These are phyloP conservation scores for Eurosta solidaginis DNA, from an alignment of 1,140 invertebrate species.

Conservation along the genomic window DNA sequence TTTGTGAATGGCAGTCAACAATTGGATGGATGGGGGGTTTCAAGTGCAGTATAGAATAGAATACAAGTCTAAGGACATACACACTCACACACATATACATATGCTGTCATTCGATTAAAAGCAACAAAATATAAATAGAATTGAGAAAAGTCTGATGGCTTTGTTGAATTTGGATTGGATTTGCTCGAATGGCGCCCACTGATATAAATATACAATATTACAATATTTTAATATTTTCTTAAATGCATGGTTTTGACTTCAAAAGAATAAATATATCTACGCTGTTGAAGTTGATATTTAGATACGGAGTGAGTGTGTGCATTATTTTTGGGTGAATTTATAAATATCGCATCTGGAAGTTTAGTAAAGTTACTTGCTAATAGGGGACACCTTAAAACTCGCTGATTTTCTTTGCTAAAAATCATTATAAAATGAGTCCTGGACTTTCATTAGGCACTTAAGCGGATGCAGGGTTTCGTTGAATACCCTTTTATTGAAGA, in stretches of 20 bases:
- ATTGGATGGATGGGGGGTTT: neutral
- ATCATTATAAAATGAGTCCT: too few relatives aligned
- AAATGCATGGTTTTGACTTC: slow-evolving; percentile 11
- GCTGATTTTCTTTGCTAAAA: too few relatives aligned
- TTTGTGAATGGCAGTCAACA: neutral
- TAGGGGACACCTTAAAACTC: too few relatives aligned
- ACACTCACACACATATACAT: neutral
- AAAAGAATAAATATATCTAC: neutral
- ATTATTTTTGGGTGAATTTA: too few relatives aligned
- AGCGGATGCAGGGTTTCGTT: too few relatives aligned
- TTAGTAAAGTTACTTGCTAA: too few relatives aligned
- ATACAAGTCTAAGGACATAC: too few relatives aligned
- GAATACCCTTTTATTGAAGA: too few relatives aligned
- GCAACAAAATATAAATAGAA: neutral
- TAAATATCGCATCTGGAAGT: too few relatives aligned
- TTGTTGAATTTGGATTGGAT: slow-evolving; percentile 16
- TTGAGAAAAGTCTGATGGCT: neutral
- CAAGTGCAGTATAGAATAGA: neutral
- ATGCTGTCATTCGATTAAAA: neutral
- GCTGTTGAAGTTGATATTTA: neutral
- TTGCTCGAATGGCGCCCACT: neutral
- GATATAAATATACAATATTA: neutral
- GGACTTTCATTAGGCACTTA: too few relatives aligned
- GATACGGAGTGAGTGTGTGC: too few relatives aligned
- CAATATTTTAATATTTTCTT: neutral